These are phyloP conservation scores for Enteromius argenteus DNA, from an alignment of 2,797 vertebrate species.

Conservation along the genomic window DNA sequence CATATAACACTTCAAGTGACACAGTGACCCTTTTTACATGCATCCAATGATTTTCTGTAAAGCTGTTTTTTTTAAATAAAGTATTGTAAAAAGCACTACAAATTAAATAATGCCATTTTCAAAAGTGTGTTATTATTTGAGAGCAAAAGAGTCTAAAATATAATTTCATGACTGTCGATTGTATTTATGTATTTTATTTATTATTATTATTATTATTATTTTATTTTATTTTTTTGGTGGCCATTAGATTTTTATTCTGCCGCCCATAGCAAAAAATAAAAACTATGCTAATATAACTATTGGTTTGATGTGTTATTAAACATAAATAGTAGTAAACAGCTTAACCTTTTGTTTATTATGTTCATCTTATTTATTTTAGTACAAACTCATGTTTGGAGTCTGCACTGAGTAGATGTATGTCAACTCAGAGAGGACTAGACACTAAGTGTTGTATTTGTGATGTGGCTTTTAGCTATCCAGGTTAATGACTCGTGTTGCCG, in stretches of 20 bases:
- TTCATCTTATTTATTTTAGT: background rate
- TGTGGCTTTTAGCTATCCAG: conserved; percentile 62
- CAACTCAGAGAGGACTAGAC: conserved; percentile 11
- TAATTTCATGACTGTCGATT: background rate
- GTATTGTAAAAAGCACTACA: background rate
- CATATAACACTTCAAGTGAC: background rate
- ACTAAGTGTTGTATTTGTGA: background rate
- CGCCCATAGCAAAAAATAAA: background rate
- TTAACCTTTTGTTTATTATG: background rate
- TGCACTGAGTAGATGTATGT: background rate
- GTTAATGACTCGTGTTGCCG: conserved; percentile 56
- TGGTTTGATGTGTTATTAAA: background rate
- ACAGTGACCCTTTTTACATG: background rate
- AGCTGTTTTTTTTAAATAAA: background rate
- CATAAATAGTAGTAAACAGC: background rate
- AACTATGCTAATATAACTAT: background rate
- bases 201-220: no score
- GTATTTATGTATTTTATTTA: no score
- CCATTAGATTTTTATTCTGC: background rate
- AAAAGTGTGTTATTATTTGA: background rate
- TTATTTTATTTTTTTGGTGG: background rate
- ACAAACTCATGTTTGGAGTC: background rate
- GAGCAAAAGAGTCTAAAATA: background rate
- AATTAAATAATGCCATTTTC: background rate
- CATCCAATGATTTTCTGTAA: background rate